Evolutionary conservation across 2,888 invertebrate species (phyloP), one percentile per base, ranked within the genome.

Genomic region (Trilocha varians): DNA sequence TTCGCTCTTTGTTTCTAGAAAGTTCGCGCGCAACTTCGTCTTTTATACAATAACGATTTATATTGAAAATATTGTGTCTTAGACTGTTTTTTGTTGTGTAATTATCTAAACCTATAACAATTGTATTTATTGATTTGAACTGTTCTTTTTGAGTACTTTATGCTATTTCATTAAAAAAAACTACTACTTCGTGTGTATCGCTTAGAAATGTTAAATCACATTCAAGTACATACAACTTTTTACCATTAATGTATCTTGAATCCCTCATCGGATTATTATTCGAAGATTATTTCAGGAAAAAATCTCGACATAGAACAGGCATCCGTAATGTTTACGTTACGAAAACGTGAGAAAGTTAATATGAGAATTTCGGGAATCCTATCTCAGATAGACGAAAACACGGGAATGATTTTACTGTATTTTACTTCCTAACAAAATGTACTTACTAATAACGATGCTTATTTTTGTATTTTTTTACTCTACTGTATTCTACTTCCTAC

Each of bases 1-100:
- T 78, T 79, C 55, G 60, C 66, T 68, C 80, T 78, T 83, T 80
- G 82, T 82, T 78, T 74, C 70, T 59, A 45, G 45, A 52, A 65
- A 79, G 71, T 78, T 78, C 66, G 60, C 52, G 57, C 46, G 44
- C 48, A 75, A 78, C 71, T 78, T 70, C 45, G 61, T 65, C 73
- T 70, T 70, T 69, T 62, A 62, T 52, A 50, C 45, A 25, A 38
- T 56, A 57, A 58, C 63, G 70, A 72, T 70, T 71, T 78, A 69
- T 78, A 76, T 73, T 63, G 66, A 66, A 61, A 52, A 54, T 55
- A 59, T 48, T 57, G 50, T 55, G 43, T 44, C 38, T 18, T 18
- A 18, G 32, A 34, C 11, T 25, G 25, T 25, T 25, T 42, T 35
- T 42, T 41, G 18, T 41, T 34, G 25, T 25, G 25, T 6, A 25